A percentile compares a stretch with the other conserved stretches of the same genome.
These are phyloP conservation scores for Muscicapa adusta DNA, from an alignment of 2,113 vertebrate species.

Conservation along the genomic window DNA sequence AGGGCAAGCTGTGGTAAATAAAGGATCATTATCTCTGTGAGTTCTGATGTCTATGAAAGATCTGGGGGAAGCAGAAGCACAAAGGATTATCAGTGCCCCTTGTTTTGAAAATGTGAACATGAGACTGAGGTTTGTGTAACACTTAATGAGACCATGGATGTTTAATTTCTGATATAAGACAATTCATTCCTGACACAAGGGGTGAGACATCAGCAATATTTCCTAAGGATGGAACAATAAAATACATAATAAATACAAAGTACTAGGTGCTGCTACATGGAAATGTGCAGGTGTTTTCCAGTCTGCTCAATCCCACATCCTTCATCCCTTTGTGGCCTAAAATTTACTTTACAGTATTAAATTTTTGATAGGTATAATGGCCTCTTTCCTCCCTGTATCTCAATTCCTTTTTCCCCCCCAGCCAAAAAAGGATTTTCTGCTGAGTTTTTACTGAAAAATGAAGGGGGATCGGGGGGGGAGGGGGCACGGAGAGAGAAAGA, in stretches of 20 bases:
- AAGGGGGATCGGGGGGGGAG: accelerated
- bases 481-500: no score
- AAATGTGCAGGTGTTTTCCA: not conserved
- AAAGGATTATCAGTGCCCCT: not conserved
- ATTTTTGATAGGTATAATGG: not conserved
- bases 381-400: not conserved
- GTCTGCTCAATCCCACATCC: not conserved
- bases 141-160: not conserved
- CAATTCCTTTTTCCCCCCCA: accelerated
- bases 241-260: not conserved
- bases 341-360: not conserved
- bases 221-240: not conserved
- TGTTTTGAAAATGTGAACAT: not conserved
- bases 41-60: not conserved
- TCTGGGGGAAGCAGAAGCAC: not conserved
- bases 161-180: not conserved
- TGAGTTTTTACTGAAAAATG: not conserved
- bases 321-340: not conserved
- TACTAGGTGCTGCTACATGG: not conserved
- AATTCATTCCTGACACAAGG: not conserved
- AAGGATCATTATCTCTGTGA: not conserved
- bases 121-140: not conserved
- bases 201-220: not conserved
- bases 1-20: not conserved
- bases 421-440: not conserved